Conservation (phyloP, 2,797 vertebrate species). For the Liasis olivaceus region DNA sequence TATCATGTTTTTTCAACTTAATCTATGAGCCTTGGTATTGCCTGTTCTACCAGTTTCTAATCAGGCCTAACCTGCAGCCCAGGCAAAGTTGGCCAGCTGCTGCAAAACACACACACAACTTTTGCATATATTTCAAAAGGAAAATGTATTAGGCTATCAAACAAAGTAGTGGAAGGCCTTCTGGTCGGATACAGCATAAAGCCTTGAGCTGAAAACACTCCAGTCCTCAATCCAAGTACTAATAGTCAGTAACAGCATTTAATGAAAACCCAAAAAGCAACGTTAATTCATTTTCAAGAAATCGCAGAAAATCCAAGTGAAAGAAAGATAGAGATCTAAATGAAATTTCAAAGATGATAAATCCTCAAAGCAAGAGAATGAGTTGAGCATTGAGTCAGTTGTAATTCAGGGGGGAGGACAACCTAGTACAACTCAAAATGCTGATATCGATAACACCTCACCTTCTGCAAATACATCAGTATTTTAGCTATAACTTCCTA, state of each 20-base stretch:
- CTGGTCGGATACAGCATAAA: background rate
- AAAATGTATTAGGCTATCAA: background rate
- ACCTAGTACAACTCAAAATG: too few relatives aligned
- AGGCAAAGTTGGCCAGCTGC: background rate
- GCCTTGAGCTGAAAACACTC: background rate
- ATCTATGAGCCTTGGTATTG: background rate
- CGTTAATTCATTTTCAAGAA: too few relatives aligned
- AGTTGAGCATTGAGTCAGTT: too few relatives aligned
- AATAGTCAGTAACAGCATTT: background rate
- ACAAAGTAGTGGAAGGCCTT: background rate
- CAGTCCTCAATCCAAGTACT: background rate
- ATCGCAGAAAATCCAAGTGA: too few relatives aligned
- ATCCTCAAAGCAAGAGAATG: too few relatives aligned
- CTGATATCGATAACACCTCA: too few relatives aligned
- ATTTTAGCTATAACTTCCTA: too few relatives aligned
- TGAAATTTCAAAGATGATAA: too few relatives aligned
- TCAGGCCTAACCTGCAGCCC: background rate
- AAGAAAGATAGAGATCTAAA: too few relatives aligned
- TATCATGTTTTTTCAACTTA: background rate
- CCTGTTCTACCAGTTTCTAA: background rate
- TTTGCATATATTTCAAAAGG: background rate
- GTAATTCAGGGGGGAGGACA: too few relatives aligned
- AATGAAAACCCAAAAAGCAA: too few relatives aligned
- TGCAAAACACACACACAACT: background rate
- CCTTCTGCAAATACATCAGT: too few relatives aligned